Conservation (phyloP, 2,113 vertebrate genomes). For the Heteronetta atricapilla region DNA sequence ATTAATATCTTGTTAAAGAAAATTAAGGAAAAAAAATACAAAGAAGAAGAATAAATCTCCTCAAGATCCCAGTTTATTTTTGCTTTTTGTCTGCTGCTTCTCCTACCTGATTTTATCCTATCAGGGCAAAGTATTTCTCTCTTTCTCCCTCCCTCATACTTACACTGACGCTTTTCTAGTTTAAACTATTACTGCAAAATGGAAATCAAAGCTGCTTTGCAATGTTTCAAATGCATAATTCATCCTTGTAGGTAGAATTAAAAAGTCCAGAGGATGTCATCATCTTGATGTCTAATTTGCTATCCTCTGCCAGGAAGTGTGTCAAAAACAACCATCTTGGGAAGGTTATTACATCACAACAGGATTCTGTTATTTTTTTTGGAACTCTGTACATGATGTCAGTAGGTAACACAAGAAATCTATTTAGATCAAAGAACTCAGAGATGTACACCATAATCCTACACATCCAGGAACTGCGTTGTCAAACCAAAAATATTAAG, state of each 20-base stretch:
- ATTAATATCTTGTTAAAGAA: not conserved
- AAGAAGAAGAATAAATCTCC: not conserved
- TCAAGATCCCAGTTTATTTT: not conserved
- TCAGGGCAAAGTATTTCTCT: not conserved
- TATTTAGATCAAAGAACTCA: not conserved
- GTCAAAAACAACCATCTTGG: constrained; percentile 28
- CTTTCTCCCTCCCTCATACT: not conserved
- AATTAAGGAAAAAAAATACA: not conserved
- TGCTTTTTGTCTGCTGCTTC: not conserved
- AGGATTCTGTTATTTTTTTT: constrained; percentile 16
- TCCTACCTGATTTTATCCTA: not conserved
- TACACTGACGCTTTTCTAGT: not conserved
- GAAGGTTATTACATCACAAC: not conserved
- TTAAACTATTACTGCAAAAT: not conserved
- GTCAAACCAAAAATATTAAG: not conserved
- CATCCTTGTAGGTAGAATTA: not conserved
- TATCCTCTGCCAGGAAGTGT: not conserved
- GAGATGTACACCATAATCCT: not conserved
- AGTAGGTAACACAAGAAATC: not conserved
- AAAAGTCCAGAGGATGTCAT: not conserved
- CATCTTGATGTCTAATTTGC: constrained; percentile 48
- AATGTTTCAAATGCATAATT: constrained; percentile 35
- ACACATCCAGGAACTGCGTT: not conserved
- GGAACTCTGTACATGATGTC: not conserved
- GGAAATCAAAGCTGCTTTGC: constrained; percentile 25